Evolutionary conservation across 2,797 vertebrate species (phyloP).

Genomic region (Petrocephalus sullivani): DNA sequence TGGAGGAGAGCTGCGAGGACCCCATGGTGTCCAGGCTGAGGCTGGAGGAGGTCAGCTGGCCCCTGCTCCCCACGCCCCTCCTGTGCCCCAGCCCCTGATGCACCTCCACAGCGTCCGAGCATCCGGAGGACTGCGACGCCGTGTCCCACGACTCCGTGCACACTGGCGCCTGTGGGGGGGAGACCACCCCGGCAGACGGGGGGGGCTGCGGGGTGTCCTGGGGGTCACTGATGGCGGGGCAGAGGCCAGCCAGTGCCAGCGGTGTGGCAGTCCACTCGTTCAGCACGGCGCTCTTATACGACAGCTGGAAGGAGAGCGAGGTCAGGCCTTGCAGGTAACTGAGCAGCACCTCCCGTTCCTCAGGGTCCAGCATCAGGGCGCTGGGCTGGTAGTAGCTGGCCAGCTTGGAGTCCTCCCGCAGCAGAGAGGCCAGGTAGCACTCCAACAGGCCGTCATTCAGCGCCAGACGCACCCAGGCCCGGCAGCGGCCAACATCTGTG

Average conservation of each 20-base stretch:
- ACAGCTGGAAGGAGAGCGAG: slow-evolving; percentile 81
- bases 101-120: slow-evolving; percentile 66
- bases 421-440: slow-evolving; percentile 85
- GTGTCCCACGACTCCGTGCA: slow-evolving; percentile 77
- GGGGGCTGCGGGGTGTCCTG: slow-evolving; percentile 55
- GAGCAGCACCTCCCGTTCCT: slow-evolving; percentile 87
- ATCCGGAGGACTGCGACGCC: slow-evolving; percentile 75
- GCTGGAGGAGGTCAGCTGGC: slow-evolving; percentile 68
- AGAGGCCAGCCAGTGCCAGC: slow-evolving; percentile 83
- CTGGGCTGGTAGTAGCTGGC: slow-evolving; percentile 73
- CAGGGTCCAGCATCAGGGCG: slow-evolving; percentile 77
- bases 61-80: slow-evolving; percentile 34
- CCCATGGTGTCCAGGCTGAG: slow-evolving; percentile 82
- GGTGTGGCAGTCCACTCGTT: slow-evolving; percentile 93
- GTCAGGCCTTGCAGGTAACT: slow-evolving; percentile 88
- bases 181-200: slow-evolving; percentile 28
- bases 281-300: slow-evolving; percentile 88
- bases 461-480: slow-evolving; percentile 88
- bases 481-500: slow-evolving; percentile 84
- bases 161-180: slow-evolving; percentile 31
- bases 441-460: slow-evolving; percentile 88
- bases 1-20: slow-evolving; percentile 88
- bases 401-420: slow-evolving; percentile 71
- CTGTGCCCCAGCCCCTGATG: slow-evolving; percentile 31
- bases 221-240: slow-evolving; percentile 45